These are phyloP conservation scores for Oryzias melastigma DNA, from an alignment of 2,113 vertebrate species.

Conservation along the genomic window DNA sequence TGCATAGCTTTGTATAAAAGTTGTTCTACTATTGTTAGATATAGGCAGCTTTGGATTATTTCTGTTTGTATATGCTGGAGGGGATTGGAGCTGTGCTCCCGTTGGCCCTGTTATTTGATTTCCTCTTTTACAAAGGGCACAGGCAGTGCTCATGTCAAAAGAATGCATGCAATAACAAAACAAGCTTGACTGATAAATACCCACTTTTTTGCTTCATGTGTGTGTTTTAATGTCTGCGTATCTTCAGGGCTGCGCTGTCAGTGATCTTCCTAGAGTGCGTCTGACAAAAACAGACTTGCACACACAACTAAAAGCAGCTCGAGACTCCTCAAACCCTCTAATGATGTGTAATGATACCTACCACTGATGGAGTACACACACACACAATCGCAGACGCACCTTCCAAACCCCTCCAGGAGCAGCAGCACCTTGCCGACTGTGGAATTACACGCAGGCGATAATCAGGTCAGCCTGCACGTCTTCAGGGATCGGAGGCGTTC, in stretches of 20 bases:
- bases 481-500: slow-evolving; percentile 77
- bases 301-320: slow-evolving; percentile 52
- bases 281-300: slow-evolving; percentile 57
- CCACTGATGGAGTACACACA: slow-evolving; percentile 54
- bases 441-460: slow-evolving; percentile 80
- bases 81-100: slow-evolving; percentile 66
- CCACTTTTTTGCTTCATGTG: slow-evolving; percentile 43
- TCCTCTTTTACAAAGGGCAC: slow-evolving; percentile 73
- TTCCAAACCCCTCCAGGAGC: slow-evolving; percentile 63
- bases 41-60: slow-evolving; percentile 68
- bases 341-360: slow-evolving; percentile 76
- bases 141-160: slow-evolving; percentile 74
- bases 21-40: slow-evolving; percentile 73
- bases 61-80: slow-evolving; percentile 71
- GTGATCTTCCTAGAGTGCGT: slow-evolving; percentile 70
- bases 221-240: slow-evolving; percentile 39
- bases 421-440: slow-evolving; percentile 77
- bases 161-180: slow-evolving; percentile 73
- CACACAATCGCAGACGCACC: slow-evolving; percentile 39
- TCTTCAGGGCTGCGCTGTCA: slow-evolving; percentile 65
- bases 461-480: slow-evolving; percentile 80
- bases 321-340: slow-evolving; percentile 70
- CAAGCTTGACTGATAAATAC: slow-evolving; percentile 73
- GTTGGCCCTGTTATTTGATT: slow-evolving; percentile 74
- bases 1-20: slow-evolving; percentile 73